A percentile compares a stretch with the other conserved stretches of the same genome.
phyloP scores from a whole-genome alignment of 2,888 invertebrate species.

The Caenorhabditis becei region DNA sequence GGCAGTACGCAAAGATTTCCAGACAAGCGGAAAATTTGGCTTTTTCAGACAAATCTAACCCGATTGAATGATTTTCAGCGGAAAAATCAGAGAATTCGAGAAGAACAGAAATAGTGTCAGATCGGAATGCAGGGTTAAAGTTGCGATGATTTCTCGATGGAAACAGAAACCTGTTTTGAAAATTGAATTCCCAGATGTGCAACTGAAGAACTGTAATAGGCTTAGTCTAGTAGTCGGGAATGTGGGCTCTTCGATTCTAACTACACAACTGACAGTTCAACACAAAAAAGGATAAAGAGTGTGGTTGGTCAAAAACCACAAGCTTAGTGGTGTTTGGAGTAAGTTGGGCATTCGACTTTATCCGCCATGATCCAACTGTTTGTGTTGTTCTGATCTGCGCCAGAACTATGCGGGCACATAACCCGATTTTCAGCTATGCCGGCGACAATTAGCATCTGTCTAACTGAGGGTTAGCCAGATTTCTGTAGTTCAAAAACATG shows the following conservation, averaged over 20 bases:
- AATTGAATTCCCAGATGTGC: conserved; percentile 14
- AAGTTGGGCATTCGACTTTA: conserved; percentile 27
- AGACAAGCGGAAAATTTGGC: background rate
- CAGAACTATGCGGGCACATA: conserved; percentile 29
- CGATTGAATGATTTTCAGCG: background rate
- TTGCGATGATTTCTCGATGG: conserved; percentile 22
- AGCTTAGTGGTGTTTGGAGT: conserved; percentile 37
- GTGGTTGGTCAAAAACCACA: conserved; percentile 39
- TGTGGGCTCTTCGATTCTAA: no score
- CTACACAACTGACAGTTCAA: conserved; percentile 8
- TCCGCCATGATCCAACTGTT: conserved; percentile 49
- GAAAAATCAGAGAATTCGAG: background rate
- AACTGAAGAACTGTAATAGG: conserved; percentile 26
- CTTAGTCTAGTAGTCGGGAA: conserved; percentile 12
- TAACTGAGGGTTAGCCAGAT: background rate
- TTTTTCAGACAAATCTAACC: background rate
- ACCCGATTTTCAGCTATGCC: conserved; percentile 17
- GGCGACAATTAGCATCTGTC: background rate
- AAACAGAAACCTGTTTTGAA: conserved; percentile 39
- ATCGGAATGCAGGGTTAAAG: conserved; percentile 19
- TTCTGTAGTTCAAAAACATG: background rate
- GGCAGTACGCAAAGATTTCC: conserved; percentile 4
- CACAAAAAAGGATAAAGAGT: conserved; percentile 6
- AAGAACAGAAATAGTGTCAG: conserved; percentile 21
- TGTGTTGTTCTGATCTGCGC: conserved; percentile 34